These are phyloP conservation scores for Torymus texanus DNA, from an alignment of 2,888 invertebrate species.

Conservation along the genomic window DNA sequence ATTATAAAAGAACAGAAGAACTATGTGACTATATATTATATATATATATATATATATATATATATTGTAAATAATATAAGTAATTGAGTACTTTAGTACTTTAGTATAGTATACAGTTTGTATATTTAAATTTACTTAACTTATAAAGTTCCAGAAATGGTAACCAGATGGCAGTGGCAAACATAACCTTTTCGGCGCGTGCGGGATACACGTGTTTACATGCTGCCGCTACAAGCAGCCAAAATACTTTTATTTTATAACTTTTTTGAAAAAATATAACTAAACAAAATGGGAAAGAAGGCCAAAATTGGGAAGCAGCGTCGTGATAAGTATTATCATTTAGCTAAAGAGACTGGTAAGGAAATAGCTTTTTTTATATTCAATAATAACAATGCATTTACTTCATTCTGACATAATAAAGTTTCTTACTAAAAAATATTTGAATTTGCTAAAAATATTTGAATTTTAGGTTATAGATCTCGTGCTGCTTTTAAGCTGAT, in stretches of 20 bases:
- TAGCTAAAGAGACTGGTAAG: constrained; percentile 98
- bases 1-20: no score
- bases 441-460: background rate
- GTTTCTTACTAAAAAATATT: background rate
- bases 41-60: no score
- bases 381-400: background rate
- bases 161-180: constrained; percentile 23
- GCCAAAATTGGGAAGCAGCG: constrained; percentile 97
- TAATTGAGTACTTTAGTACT: no score
- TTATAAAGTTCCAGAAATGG: background rate
- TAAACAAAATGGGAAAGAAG: constrained; percentile 90
- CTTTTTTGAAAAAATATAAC: constrained; percentile 29
- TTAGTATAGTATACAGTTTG: no score
- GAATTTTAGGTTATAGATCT: constrained; percentile 87
- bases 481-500: constrained; percentile 99
- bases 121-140: no score
- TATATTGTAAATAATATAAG: no score
- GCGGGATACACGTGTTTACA: constrained; percentile 48
- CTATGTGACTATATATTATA: no score
- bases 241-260: constrained; percentile 21
- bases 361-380: constrained; percentile 40
- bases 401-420: no score
- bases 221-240: background rate
- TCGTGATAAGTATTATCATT: constrained; percentile 98
- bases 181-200: constrained; percentile 40